phyloP scores from a whole-genome alignment of 2,797 vertebrate species.

The Thamnophis elegans region DNA sequence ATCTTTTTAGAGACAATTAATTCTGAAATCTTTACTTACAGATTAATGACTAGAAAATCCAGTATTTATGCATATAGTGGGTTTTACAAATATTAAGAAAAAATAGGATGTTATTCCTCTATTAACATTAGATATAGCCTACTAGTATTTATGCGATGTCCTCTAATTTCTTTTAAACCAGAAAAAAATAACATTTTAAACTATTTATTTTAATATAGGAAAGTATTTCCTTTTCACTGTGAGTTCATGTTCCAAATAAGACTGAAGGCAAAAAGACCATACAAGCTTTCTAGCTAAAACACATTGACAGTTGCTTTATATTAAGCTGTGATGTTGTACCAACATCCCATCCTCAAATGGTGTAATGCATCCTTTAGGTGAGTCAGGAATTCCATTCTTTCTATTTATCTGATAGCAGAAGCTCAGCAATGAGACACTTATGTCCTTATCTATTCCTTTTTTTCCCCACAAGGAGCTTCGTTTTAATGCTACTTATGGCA shows the following conservation, averaged over 20 bases:
- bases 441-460: not conserved
- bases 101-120: not conserved
- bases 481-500: accelerated
- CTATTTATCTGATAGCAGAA: not conserved
- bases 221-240: not conserved
- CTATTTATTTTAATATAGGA: not conserved
- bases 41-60: not conserved
- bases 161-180: not conserved
- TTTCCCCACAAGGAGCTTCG: not conserved
- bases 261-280: not conserved
- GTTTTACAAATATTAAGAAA: not conserved
- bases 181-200: not conserved
- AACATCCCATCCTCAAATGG: not conserved
- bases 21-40: not conserved
- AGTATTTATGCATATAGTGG: not conserved
- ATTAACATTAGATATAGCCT: not conserved
- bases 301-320: not conserved
- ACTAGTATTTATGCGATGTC: not conserved
- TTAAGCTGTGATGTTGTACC: not conserved
- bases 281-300: not conserved
- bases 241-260: not conserved
- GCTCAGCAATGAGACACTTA: not conserved
- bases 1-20: not conserved
- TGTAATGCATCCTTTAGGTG: not conserved
- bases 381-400: not conserved